Evolutionary conservation across 2,113 vertebrate species (phyloP), one percentile per base, ranked within the genome.

Genomic region (Muntiacus muntjak): DNA sequence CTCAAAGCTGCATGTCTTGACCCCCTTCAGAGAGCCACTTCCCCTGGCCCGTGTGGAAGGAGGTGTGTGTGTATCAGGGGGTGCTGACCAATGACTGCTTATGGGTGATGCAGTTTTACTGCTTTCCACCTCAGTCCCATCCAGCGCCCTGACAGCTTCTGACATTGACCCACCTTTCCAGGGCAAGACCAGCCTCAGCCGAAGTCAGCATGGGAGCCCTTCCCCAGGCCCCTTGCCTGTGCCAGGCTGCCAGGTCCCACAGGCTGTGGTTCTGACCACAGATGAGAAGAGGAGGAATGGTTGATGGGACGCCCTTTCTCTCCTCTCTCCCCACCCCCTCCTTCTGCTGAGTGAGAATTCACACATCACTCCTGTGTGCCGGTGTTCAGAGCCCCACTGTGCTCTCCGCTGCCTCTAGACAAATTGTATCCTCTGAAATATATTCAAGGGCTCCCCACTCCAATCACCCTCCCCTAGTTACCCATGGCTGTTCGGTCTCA

Each of bases 1-100:
- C 28, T 55, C 47, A 14, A 87, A 15, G 9, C 62, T 58, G 17
- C 3, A 0, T 3, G 17, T 47, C 15, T 76, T 7, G 0, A 11
- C 57, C 19, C 7, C 81, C 85, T 60, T 21, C 21, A 3, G 50
- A 84, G 67, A 84, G 67, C 16, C 36, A 36, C 6, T 12, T 87
- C 33, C 47, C 2, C 0, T 17, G 15, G 50, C 57, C 43, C 0
- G 1, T 21, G 14, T 36, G 57, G 64, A 60, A 26, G 82, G 30
- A 76, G 43, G 50, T 16, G 78, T 74, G 10, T 8, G 85, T 92
- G 17, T 55, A 28, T 43, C 45, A 7, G 1, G 7, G 14, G 15
- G 33, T 13, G 30, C 25, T 21, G 45, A 45, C 87, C 16, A 6
- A 7, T 26, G 40, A 30, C 40, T 13, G 2, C 79, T 67, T 78